phyloP scores from a whole-genome alignment of 2,888 invertebrate species.

The Escarpia spicata region DNA sequence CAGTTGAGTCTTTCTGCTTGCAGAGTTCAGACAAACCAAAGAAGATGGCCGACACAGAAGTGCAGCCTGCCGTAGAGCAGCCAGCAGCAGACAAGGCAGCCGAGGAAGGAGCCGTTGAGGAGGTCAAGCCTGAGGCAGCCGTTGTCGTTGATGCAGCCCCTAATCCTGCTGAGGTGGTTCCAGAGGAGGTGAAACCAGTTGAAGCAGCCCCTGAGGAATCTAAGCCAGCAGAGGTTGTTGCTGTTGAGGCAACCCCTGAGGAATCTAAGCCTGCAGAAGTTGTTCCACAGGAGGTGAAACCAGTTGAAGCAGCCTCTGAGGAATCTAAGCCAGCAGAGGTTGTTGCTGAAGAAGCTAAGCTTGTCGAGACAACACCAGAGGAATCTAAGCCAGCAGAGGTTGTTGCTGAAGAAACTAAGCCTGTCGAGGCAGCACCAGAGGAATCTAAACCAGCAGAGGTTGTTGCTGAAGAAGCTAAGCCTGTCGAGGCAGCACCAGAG shows the following conservation, averaged over 20 bases:
- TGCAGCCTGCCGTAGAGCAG: neutral
- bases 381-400: neutral
- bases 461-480: neutral
- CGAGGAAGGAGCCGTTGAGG: neutral
- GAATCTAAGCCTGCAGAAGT: neutral
- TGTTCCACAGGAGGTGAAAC: neutral
- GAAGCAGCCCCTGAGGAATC: neutral
- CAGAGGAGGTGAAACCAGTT: neutral
- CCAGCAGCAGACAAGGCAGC: neutral
- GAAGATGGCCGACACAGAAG: conserved; percentile 3
- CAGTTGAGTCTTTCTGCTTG: neutral
- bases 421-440: neutral
- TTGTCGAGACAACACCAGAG: neutral
- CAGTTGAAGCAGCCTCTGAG: neutral
- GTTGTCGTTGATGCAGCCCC: too few relatives aligned
- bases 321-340: neutral
- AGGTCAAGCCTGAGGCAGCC: too few relatives aligned
- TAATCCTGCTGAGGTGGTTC: neutral
- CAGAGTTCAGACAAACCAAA: neutral
- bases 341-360: neutral
- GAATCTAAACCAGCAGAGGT: neutral
- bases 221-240: neutral
- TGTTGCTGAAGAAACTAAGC: neutral
- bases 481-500: neutral
- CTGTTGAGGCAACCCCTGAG: neutral